These are phyloP conservation scores for Pentalonia nigronervosa DNA, from an alignment of 1,140 invertebrate species.

Conservation along the genomic window DNA sequence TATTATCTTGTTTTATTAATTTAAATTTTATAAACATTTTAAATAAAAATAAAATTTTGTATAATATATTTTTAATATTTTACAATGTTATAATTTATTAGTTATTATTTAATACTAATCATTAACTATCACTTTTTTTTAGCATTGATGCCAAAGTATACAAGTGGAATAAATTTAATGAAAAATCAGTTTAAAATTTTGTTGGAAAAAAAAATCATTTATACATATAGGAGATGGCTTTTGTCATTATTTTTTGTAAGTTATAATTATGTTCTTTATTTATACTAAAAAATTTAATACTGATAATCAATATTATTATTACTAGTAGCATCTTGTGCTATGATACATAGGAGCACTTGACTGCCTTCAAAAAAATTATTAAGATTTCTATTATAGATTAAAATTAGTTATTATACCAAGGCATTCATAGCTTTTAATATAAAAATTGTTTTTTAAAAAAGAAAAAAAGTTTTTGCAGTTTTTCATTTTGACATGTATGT, in stretches of 20 bases:
- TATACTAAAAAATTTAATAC: not conserved
- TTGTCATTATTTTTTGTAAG: constrained; percentile 57
- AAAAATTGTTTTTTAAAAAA: not conserved
- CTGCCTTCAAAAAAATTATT: not conserved
- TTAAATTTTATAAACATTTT: not conserved
- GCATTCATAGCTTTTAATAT: not conserved
- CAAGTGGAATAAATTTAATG: constrained; percentile 58
- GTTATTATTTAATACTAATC: not conserved
- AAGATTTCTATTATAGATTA: not conserved
- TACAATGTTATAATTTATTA: not conserved
- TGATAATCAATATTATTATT: not conserved
- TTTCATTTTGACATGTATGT: not conserved
- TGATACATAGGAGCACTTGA: not conserved
- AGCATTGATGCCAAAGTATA: constrained; percentile 58
- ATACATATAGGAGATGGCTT: constrained; percentile 52
- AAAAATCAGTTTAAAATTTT: constrained; percentile 60
- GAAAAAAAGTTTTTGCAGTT: not conserved
- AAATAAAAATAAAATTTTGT: not conserved
- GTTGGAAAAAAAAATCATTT: constrained; percentile 60
- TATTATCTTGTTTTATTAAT: too few relatives aligned
- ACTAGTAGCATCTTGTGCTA: not conserved
- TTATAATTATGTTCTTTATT: not conserved
- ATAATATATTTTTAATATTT: too few relatives aligned
- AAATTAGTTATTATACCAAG: not conserved
- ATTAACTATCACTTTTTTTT: constrained; percentile 13